These are phyloP conservation scores for Donacobius atricapilla DNA, from an alignment of 2,113 vertebrate species.

Conservation along the genomic window DNA sequence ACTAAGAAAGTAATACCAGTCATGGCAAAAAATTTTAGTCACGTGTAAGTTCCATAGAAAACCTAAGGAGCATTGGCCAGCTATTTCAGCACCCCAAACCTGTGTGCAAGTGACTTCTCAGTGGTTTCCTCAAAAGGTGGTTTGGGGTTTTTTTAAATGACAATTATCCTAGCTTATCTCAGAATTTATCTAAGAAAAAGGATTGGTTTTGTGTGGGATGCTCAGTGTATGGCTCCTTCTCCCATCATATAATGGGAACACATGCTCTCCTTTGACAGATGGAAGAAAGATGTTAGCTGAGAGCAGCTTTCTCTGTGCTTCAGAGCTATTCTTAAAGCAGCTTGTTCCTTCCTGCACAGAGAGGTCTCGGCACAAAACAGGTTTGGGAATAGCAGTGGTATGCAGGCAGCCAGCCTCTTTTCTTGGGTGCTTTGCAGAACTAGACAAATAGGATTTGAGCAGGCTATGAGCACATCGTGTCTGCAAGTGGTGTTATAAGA, in stretches of 20 bases:
- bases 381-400: not conserved
- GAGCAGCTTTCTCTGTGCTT: constrained; percentile 34
- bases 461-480: not conserved
- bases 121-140: not conserved
- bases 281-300: constrained; percentile 33
- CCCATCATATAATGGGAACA: not conserved
- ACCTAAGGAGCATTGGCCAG: not conserved
- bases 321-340: constrained; percentile 37
- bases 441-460: not conserved
- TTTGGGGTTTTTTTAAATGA: not conserved
- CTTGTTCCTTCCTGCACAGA: constrained; percentile 14
- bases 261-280: constrained; percentile 52
- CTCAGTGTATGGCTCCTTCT: constrained; percentile 15
- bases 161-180: not conserved
- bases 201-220: constrained; percentile 3
- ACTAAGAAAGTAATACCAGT: not conserved
- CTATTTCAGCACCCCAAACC: not conserved
- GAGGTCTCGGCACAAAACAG: not conserved
- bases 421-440: not conserved
- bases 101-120: not conserved
- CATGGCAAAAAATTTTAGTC: not conserved
- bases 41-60: not conserved
- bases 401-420: not conserved
- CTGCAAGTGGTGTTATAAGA: not conserved
- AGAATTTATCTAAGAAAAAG: not conserved